These are phyloP conservation scores for Percopsis transmontana DNA, from an alignment of 2,113 vertebrate genomes.

Conservation along the genomic window DNA sequence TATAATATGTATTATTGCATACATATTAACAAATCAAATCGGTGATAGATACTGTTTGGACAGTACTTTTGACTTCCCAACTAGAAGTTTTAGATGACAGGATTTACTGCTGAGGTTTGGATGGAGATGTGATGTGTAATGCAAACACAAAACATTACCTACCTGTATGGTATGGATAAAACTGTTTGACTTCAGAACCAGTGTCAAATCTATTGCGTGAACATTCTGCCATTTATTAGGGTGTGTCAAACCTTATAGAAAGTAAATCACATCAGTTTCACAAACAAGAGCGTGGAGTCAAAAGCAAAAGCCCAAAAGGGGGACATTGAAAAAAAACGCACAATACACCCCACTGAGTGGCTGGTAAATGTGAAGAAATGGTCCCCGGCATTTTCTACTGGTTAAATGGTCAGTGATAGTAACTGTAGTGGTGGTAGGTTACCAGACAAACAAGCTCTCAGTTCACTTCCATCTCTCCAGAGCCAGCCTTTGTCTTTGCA, in stretches of 20 bases:
- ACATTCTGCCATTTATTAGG: conserved; percentile 54
- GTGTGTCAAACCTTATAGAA: conserved; percentile 48
- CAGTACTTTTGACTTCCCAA: conserved; percentile 43
- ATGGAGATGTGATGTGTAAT: conserved; percentile 45
- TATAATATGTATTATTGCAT: conserved; percentile 69
- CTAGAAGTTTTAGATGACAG: conserved; percentile 35
- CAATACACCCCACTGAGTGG: conserved; percentile 42
- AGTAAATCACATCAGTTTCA: conserved; percentile 57
- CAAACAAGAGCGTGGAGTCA: conserved; percentile 40
- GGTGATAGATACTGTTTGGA: conserved; percentile 37
- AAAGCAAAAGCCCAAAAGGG: conserved; percentile 46
- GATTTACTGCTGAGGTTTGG: conserved; percentile 31
- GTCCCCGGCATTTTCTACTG: conserved; percentile 54
- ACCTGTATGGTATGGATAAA: conserved; percentile 29
- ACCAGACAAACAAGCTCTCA: conserved; percentile 66
- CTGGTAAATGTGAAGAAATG: conserved; percentile 54
- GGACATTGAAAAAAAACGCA: conserved; percentile 47
- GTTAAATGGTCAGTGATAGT: conserved; percentile 39
- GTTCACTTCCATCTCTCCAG: conserved; percentile 93
- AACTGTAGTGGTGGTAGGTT: conserved; percentile 40
- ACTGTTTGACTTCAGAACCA: conserved; percentile 45
- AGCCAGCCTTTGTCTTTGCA: conserved; percentile 73
- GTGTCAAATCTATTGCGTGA: conserved; percentile 56
- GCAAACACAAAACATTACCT: conserved; percentile 38
- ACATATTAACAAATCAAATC: conserved; percentile 56